These are phyloP conservation scores for Rattus norvegicus DNA, from an alignment of 2,113 vertebrate genomes.

Conservation along the genomic window DNA sequence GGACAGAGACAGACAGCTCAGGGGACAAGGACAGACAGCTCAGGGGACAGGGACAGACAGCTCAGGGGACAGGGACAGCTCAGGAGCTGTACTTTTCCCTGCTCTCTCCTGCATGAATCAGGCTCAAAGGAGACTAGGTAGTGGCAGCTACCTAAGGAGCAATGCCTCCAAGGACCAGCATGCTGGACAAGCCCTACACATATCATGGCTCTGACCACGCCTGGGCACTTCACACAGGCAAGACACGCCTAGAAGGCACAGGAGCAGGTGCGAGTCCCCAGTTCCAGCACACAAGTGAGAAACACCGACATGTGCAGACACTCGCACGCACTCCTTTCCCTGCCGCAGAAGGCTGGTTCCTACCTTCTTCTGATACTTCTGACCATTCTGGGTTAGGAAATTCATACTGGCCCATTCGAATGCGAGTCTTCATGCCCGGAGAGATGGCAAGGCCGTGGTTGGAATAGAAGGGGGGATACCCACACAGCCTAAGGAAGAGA, in stretches of 20 bases:
- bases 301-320: accelerated
- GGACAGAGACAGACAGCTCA: not conserved
- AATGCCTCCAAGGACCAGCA: not conserved
- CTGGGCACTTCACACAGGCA: not conserved
- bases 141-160: not conserved
- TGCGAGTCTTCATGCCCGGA: constrained; percentile 98
- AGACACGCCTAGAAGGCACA: not conserved
- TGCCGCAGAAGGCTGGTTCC: accelerated
- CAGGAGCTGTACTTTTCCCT: not conserved
- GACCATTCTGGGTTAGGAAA: constrained; percentile 99
- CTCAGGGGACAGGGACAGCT: not conserved
- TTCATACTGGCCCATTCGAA: constrained; percentile 97
- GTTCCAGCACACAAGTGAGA: accelerated
- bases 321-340: accelerated
- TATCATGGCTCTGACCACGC: not conserved
- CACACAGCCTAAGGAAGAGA: constrained; percentile 90
- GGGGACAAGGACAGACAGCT: not conserved
- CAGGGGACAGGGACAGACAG: not conserved
- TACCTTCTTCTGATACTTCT: constrained; percentile 98
- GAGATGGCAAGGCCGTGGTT: constrained; percentile 98
- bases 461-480: constrained; percentile 98
- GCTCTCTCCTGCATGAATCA: not conserved
- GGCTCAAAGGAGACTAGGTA: accelerated
- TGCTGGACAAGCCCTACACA: accelerated
- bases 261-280: too few relatives aligned